These are phyloP conservation scores for Agonopterix subpropinquella DNA, from an alignment of 2,888 invertebrate species.

Conservation along the genomic window DNA sequence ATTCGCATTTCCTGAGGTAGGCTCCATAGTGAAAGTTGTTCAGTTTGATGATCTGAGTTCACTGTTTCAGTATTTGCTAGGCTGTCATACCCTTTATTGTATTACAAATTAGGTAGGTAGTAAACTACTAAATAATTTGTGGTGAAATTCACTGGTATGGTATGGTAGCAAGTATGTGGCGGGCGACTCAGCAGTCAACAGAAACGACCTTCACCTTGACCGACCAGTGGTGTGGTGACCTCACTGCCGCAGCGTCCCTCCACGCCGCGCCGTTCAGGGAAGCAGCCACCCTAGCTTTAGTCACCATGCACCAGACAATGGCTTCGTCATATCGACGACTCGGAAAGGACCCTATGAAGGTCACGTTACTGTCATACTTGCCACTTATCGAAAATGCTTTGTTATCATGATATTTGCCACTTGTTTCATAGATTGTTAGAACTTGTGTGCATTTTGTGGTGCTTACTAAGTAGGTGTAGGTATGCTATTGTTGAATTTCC, in stretches of 20 bases:
- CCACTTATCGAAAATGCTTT: constrained; percentile 6
- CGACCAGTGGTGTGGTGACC: constrained; percentile 30
- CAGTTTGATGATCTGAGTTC: too few relatives aligned
- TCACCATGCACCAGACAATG: constrained; percentile 55
- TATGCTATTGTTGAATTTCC: too few relatives aligned
- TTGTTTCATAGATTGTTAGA: too few relatives aligned
- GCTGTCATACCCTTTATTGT: too few relatives aligned
- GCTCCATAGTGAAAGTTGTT: too few relatives aligned
- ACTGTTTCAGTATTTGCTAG: too few relatives aligned
- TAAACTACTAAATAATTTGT: too few relatives aligned
- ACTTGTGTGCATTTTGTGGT: too few relatives aligned
- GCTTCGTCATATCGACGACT: constrained; percentile 48
- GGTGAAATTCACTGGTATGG: too few relatives aligned
- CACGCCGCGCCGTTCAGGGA: constrained; percentile 18
- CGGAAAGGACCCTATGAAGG: constrained; percentile 43
- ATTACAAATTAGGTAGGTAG: too few relatives aligned
- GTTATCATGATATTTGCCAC: constrained; percentile 1
- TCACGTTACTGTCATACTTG: constrained; percentile 10
- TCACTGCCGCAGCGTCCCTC: constrained; percentile 19
- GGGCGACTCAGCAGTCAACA: neutral
- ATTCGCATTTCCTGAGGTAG: too few relatives aligned
- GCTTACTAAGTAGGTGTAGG: too few relatives aligned
- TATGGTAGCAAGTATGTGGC: neutral
- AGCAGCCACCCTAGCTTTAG: constrained; percentile 52
- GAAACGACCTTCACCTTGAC: constrained; percentile 28